Base-by-base conservation (phyloP, 1,140 invertebrate genomes). In the Drosophila kikkawai region DNA sequence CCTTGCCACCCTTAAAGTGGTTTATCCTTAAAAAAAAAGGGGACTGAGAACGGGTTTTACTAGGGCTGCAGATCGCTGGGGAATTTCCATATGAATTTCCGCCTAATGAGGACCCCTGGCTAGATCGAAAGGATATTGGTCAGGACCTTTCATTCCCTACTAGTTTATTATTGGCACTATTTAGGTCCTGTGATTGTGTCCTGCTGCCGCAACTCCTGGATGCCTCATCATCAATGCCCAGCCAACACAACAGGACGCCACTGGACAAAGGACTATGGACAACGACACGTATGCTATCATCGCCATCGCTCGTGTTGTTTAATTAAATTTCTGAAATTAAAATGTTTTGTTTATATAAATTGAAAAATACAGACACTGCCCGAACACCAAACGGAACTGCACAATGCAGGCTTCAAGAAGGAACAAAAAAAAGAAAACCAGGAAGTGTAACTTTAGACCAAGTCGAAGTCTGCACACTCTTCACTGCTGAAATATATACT, bases 291-390 rank as follows among this genome's bases (percentile, higher is more conserved):
- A 68, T 71, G 65, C 75, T 79, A 78, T 81, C 78, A 79, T 65
- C 57, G 50, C 74, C 74, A 78, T 80, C 78, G 85, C 53, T 50
- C 36, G 78, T 82, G 88, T 80, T 91, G 88, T 91, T 92, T 92
- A 92, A 92, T 92, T 92, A 92, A 91, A 92, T 91, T 84, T 92
- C 82, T 91, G 90, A 92, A 92, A 92, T 92, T 90, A 92, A 92
- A 92, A 91, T 87, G 91, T 92, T 92, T 92, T 92, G 91, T 92
- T 91, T 87, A 91, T 91, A 87, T 92, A 92, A 92, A 92, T 92
- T 92, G 91, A 91, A 92, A 91, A 92, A 91, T 91, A 64, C 77
- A 53, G 73, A 78, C 65, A 78, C 61, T 60, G 45, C 7, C 7
- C 45, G 22, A 48, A 80, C 68, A 68, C 69, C 50, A 1, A 36